Evolutionary conservation across 2,888 invertebrate species (phyloP).

Genomic region (Eulithis prunata): DNA sequence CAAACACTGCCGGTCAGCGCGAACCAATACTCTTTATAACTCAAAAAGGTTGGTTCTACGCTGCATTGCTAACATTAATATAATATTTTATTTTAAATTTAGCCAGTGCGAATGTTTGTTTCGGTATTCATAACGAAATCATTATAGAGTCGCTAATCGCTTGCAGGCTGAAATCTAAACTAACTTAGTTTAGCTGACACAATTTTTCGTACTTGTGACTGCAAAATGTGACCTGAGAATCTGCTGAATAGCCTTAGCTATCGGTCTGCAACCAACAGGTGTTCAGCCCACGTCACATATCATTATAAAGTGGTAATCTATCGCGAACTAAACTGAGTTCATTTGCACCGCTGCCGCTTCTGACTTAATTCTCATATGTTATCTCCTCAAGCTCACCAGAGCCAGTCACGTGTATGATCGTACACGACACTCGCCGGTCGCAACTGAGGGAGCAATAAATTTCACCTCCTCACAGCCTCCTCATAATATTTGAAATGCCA

Average conservation of each 20-base stretch:
- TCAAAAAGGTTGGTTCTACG: too few relatives aligned
- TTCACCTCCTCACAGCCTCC: constrained; percentile 57
- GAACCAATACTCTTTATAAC: too few relatives aligned
- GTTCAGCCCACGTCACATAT: too few relatives aligned
- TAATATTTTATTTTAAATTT: constrained; percentile 51
- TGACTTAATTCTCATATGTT: constrained; percentile 6
- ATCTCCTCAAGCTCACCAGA: constrained; percentile 22
- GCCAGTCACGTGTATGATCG: constrained; percentile 48
- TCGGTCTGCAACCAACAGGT: too few relatives aligned
- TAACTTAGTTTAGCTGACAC: too few relatives aligned
- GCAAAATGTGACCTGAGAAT: too few relatives aligned
- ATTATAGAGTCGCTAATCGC: too few relatives aligned
- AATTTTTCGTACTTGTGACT: too few relatives aligned
- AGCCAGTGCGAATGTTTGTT: constrained; percentile 54
- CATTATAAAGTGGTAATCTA: not conserved
- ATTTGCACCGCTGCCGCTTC: constrained; percentile 13
- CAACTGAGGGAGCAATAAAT: constrained; percentile 65
- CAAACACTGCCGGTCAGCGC: too few relatives aligned
- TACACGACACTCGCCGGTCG: constrained; percentile 55
- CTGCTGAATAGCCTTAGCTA: too few relatives aligned
- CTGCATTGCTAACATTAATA: too few relatives aligned
- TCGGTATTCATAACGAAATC: constrained; percentile 55
- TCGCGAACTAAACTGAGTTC: not conserved
- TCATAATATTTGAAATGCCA: constrained; percentile 66
- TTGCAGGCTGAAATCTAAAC: too few relatives aligned